Evolutionary conservation across 2,797 vertebrate genomes (phyloP), one percentile per base, ranked within the genome.

Genomic region (Sorex maritimensis): DNA sequence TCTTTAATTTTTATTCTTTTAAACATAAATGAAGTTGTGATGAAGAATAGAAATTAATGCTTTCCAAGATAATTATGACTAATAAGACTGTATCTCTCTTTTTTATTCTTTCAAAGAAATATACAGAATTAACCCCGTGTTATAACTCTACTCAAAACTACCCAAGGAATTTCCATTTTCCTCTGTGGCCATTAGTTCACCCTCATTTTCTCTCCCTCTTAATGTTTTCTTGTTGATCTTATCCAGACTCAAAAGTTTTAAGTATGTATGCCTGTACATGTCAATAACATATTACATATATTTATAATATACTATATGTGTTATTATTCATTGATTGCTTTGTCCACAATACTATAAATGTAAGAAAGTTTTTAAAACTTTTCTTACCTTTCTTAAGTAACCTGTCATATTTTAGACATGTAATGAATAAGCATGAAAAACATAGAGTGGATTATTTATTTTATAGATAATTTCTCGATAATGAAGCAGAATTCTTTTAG

Each of bases 31-130:
- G 10, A 11, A 52, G 13, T 52, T 52, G 49, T 73, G n/a, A 81
- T 52, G 34, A 34, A 89, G 24, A 78, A 81, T 11, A 94, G 2
- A 17, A 78, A 58, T 78, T 38, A 71, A 72, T 14, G 81, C 75
- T 58, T 5, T 58, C 44, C 34, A 9, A 81, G 81, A 86, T 21
- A 30, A 61, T 0, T 58, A 2, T 78, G 24, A 81, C 30, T 23
- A 5, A 30, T 75, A 90, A 58, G 15, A 86, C 21, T 72, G 34
- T 72, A 65, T 52, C 77, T 55, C 65, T 78, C 79, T 26, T 79
- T 87, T 41, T 1, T 30, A 0, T 21, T 77, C 7, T 61, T 72
- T 84, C 2, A 80, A n/a, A 55, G 34, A 55, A 63, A 30, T 61
- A 65, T 30, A 12, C 55, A 79, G 44, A 81, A 55, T 49, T 4